Evolutionary conservation across 2,797 vertebrate species (phyloP).

Genomic region (Otolemur crassicaudatus): DNA sequence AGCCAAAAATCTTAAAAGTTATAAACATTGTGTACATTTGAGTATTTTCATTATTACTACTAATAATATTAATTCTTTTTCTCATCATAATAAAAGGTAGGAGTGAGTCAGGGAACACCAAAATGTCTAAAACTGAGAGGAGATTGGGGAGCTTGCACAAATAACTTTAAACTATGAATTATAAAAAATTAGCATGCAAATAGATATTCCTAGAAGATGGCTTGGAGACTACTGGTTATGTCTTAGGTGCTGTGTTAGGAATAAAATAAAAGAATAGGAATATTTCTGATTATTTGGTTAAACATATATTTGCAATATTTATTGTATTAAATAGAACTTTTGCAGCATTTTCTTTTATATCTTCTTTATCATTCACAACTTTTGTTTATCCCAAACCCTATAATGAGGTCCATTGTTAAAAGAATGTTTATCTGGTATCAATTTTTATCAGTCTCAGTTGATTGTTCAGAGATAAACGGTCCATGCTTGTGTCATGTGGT

Average conservation of each 20-base stretch:
- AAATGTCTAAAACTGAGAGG: neutral
- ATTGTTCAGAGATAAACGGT: slow-evolving; percentile 50
- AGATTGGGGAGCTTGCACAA: neutral
- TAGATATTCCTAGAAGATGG: neutral
- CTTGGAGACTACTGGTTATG: slow-evolving; percentile 27
- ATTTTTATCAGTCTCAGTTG: slow-evolving; percentile 59
- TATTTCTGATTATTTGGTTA: slow-evolving; percentile 43
- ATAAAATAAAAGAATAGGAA: slow-evolving; percentile 9
- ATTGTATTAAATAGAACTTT: slow-evolving; percentile 21
- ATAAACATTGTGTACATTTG: neutral
- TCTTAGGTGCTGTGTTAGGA: neutral
- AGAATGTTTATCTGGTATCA: slow-evolving; percentile 38
- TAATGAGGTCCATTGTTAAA: neutral
- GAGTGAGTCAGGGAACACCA: neutral
- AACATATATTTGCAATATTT: slow-evolving; percentile 34
- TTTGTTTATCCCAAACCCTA: neutral
- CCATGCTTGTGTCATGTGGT: neutral
- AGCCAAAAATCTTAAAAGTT: neutral
- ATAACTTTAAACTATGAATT: slow-evolving; percentile 21
- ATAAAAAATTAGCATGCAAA: slow-evolving; percentile 21
- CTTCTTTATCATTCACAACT: slow-evolving; percentile 30
- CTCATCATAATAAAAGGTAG: neutral
- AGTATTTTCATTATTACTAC: neutral
- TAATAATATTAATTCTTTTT: neutral
- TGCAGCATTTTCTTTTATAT: neutral